A percentile compares a stretch with the other conserved stretches of the same genome.
Evolutionary conservation across 2,797 vertebrate genomes (phyloP).

Genomic region (Lophius americanus): DNA sequence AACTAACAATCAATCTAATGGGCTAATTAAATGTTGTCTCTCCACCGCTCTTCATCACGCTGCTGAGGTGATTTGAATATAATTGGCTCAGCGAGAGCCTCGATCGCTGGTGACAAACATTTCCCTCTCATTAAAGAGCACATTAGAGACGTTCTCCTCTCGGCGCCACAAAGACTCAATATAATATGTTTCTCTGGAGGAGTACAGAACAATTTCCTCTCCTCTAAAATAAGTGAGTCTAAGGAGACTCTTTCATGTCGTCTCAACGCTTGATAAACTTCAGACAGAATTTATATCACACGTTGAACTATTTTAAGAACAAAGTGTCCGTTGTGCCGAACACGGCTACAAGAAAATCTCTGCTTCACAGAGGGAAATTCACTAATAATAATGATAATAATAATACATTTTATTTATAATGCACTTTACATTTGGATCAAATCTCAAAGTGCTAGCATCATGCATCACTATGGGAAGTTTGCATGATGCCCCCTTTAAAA

Average conservation of each 20-base stretch:
- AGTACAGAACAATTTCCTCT: slow-evolving; percentile 70
- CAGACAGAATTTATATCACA: slow-evolving; percentile 79
- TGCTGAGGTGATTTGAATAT: slow-evolving; percentile 73
- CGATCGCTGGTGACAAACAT: slow-evolving; percentile 82
- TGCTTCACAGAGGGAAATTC: slow-evolving; percentile 57
- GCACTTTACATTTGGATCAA: too few species aligned
- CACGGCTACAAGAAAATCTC: slow-evolving; percentile 62
- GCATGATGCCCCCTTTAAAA: too few species aligned
- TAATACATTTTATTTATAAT: too few species aligned
- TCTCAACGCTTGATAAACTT: slow-evolving; percentile 76
- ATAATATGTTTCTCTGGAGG: slow-evolving; percentile 77
- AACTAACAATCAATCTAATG: too few species aligned
- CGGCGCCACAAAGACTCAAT: slow-evolving; percentile 73
- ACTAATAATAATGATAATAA: too few species aligned
- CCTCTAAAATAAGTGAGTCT: slow-evolving; percentile 75
- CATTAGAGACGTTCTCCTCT: slow-evolving; percentile 77
- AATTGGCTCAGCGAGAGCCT: slow-evolving; percentile 77
- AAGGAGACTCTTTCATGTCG: slow-evolving; percentile 82
- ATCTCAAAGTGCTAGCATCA: too few species aligned
- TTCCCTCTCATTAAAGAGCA: slow-evolving; percentile 81
- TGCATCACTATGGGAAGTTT: too few species aligned
- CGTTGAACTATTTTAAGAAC: slow-evolving; percentile 79
- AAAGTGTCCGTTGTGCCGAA: slow-evolving; percentile 74
- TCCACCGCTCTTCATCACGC: slow-evolving; percentile 69
- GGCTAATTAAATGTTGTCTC: slow-evolving; percentile 78